phyloP scores from a whole-genome alignment of 2,113 vertebrate species.

The Limnothrissa miodon region DNA sequence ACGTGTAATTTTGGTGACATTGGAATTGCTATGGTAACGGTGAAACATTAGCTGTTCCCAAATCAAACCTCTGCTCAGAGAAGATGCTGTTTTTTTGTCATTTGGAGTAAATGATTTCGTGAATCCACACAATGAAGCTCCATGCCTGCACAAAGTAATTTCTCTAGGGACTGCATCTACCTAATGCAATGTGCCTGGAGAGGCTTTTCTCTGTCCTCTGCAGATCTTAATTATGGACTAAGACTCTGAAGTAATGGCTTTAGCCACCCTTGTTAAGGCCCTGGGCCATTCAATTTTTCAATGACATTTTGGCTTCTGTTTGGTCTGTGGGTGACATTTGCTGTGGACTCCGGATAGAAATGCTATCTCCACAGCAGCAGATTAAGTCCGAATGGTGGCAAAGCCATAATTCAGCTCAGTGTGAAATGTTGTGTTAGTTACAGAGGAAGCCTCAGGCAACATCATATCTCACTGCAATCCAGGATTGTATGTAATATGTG shows the following conservation, averaged over 20 bases:
- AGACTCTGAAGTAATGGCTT: not conserved
- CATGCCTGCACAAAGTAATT: constrained; percentile 28
- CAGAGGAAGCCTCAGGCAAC: not conserved
- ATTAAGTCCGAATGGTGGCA: not conserved
- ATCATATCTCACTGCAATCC: constrained; percentile 5
- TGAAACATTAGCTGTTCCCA: constrained; percentile 31
- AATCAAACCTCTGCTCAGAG: constrained; percentile 52
- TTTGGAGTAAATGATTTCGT: constrained; percentile 62
- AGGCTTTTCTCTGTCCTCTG: not conserved
- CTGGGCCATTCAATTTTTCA: not conserved
- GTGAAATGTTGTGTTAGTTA: not conserved
- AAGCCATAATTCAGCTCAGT: constrained; percentile 2
- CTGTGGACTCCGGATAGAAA: constrained; percentile 4
- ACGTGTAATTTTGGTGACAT: constrained; percentile 56
- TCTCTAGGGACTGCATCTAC: constrained; percentile 61
- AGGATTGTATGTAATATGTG: not conserved
- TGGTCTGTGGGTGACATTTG: constrained; percentile 37
- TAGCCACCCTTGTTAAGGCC: constrained; percentile 3
- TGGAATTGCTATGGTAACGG: constrained; percentile 70
- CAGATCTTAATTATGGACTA: constrained; percentile 1
- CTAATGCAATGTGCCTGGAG: constrained; percentile 40
- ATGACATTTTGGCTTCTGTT: constrained; percentile 4
- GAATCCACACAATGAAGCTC: constrained; percentile 54
- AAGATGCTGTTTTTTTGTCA: constrained; percentile 56
- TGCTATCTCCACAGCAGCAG: constrained; percentile 14